These are phyloP conservation scores for Emydura subglobosa DNA, from an alignment of 2,113 vertebrate species.

Conservation along the genomic window DNA sequence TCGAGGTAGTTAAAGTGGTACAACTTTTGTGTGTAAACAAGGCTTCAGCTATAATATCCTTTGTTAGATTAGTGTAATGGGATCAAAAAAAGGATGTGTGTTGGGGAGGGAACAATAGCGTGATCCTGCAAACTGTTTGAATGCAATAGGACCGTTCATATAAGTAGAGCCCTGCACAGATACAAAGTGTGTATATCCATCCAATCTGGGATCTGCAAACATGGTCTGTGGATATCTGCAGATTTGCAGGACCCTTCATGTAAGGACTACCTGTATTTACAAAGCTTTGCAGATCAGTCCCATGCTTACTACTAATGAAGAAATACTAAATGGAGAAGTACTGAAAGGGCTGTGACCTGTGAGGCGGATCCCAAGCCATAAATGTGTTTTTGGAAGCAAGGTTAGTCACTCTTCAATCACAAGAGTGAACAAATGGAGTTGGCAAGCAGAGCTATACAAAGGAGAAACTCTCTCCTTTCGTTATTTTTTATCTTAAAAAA, in stretches of 20 bases:
- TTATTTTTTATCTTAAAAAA: slow-evolving; percentile 36
- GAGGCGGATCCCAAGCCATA: not conserved
- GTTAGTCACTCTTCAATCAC: not conserved
- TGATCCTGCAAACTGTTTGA: not conserved
- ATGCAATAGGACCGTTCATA: not conserved
- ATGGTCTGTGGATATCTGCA: too few relatives aligned
- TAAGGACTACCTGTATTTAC: not conserved
- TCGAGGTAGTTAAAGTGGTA: not conserved
- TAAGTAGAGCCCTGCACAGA: too few relatives aligned
- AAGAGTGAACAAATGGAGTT: not conserved
- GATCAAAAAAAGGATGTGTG: not conserved
- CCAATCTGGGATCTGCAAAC: too few relatives aligned
- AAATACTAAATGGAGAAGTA: not conserved
- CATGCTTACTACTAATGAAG: not conserved
- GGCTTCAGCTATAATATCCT: not conserved
- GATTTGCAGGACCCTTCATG: not conserved
- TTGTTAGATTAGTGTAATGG: not conserved
- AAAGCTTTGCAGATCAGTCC: not conserved
- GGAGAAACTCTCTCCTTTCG: not conserved
- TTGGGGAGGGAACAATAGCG: not conserved
- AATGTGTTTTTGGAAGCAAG: not conserved
- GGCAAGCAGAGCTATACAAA: not conserved
- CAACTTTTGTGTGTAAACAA: not conserved
- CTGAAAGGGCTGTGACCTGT: not conserved
- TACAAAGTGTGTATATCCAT: too few relatives aligned